Conservation (phyloP, 2,888 invertebrate species). For the Caenorhabditis wallacei region DNA sequence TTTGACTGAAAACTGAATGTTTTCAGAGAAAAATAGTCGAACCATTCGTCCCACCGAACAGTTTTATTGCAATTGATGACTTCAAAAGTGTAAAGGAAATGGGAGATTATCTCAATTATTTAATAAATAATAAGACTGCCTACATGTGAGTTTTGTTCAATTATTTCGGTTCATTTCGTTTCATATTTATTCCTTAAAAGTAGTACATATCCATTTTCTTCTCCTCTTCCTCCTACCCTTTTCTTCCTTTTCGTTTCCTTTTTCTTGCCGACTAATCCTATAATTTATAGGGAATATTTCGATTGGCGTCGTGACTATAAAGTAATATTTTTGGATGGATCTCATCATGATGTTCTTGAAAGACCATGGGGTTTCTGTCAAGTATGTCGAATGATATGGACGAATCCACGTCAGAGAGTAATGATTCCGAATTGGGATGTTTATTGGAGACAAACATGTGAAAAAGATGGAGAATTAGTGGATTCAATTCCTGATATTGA, state of each 20-base stretch:
- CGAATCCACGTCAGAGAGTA: constrained; percentile 59
- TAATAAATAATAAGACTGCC: constrained; percentile 84
- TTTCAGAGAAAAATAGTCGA: constrained; percentile 76
- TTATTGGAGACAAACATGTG: constrained; percentile 71
- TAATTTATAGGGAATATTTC: constrained; percentile 84
- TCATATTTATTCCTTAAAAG: background rate
- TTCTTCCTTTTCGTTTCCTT: background rate
- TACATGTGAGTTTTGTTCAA: constrained; percentile 80
- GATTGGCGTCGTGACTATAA: constrained; percentile 83
- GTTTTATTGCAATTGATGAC: constrained; percentile 85
- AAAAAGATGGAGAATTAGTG: constrained; percentile 71
- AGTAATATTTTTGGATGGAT: constrained; percentile 79
- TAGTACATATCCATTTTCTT: constrained; percentile 1
- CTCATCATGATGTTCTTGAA: constrained; percentile 78
- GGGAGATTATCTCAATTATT: constrained; percentile 84
- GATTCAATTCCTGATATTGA: constrained; percentile 20
- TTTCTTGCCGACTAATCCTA: constrained; percentile 28
- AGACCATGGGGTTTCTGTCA: constrained; percentile 83
- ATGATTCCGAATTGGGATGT: constrained; percentile 66
- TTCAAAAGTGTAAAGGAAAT: constrained; percentile 84
- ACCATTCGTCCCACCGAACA: constrained; percentile 83
- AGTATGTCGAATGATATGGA: constrained; percentile 78
- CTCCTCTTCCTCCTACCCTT: background rate
- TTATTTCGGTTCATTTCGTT: constrained; percentile 25
- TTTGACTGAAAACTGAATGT: background rate